Percentiles rank a stretch among this genome's conserved stretches.
Evolutionary conservation across 2,888 invertebrate genomes (phyloP).

Genomic region (Cataglyphis rosenhaueri): DNA sequence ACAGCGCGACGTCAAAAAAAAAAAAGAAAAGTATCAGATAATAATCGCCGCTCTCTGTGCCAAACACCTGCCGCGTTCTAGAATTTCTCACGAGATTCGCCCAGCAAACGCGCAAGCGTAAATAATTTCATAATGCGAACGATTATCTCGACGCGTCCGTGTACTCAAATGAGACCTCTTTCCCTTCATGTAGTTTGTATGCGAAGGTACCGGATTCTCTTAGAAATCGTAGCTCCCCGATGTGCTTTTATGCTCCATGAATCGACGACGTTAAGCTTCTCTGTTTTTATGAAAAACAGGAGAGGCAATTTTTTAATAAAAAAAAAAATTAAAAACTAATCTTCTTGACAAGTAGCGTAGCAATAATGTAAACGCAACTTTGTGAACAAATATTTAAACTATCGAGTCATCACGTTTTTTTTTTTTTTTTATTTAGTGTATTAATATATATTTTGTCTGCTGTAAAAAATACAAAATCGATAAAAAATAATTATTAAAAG

Average conservation of each 20-base stretch:
- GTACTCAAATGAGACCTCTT: conserved; percentile 6
- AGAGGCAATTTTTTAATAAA: background rate
- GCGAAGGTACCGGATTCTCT: conserved; percentile 22
- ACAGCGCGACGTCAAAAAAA: conserved; percentile 30
- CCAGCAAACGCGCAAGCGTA: conserved; percentile 31
- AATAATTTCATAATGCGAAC: conserved; percentile 48
- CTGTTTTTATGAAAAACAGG: background rate
- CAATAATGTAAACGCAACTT: background rate
- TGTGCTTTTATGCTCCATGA: conserved; percentile 18
- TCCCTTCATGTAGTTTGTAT: conserved; percentile 1
- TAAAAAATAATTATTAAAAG: background rate
- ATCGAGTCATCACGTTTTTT: background rate
- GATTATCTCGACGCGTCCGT: conserved; percentile 45
- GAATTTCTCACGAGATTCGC: conserved; percentile 54
- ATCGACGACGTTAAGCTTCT: background rate
- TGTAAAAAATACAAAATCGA: background rate
- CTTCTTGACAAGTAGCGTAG: background rate
- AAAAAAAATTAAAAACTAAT: background rate
- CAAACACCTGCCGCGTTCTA: conserved; percentile 59
- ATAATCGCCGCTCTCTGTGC: conserved; percentile 45
- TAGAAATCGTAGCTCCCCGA: conserved; percentile 13
- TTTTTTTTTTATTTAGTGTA: background rate
- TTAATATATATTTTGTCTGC: no score
- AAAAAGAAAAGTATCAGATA: conserved; percentile 54
- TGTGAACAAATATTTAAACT: conserved; percentile 1